Conservation (phyloP, 2,113 vertebrate genomes). For the Merops nubicus region DNA sequence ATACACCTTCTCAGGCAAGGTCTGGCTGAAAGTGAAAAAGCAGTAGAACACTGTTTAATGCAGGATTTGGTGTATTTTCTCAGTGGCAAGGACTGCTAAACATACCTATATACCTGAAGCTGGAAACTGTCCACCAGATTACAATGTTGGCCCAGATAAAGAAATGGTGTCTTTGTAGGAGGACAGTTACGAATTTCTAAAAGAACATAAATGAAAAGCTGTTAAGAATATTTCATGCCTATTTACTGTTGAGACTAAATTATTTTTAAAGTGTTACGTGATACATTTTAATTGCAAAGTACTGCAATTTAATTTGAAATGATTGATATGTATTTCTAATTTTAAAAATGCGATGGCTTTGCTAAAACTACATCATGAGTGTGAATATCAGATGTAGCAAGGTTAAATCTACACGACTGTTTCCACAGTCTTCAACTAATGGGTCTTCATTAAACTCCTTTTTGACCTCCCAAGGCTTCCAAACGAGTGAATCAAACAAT, state of each 20-base stretch:
- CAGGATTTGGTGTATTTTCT: background rate
- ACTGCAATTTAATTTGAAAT: background rate
- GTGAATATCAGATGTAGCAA: background rate
- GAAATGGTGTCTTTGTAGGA: background rate
- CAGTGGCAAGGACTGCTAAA: background rate
- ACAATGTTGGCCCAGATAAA: background rate
- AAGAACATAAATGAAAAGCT: background rate
- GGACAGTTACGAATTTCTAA: background rate
- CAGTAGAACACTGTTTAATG: background rate
- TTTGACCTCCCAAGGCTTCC: background rate
- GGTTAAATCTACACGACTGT: background rate
- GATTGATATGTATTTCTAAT: background rate
- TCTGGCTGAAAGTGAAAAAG: background rate
- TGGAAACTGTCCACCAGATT: background rate
- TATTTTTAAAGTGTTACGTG: background rate
- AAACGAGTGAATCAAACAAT: background rate
- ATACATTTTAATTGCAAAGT: background rate
- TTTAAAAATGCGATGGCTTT: background rate
- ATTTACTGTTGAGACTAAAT: background rate
- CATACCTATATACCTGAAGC: background rate
- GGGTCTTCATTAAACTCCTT: background rate
- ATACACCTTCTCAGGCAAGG: background rate
- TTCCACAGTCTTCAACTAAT: background rate
- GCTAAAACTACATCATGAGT: background rate
- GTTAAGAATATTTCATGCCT: background rate